Evolutionary conservation across 2,888 invertebrate species (phyloP).

Genomic region (Augiades crinisus): DNA sequence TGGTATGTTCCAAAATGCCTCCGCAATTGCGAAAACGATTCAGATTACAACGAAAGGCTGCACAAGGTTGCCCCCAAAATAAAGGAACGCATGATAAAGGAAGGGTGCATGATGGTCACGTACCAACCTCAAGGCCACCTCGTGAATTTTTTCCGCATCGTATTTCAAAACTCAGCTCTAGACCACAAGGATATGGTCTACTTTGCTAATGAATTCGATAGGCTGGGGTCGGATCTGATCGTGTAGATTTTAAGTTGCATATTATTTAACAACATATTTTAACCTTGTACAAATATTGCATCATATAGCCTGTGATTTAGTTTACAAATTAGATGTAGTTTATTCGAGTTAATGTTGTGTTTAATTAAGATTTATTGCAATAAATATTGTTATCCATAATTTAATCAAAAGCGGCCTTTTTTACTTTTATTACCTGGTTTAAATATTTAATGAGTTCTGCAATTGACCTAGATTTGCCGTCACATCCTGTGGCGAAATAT

Average conservation of each 20-base stretch:
- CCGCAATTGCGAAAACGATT: constrained; percentile 73
- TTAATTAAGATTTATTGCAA: constrained; percentile 29
- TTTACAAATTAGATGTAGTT: too few species aligned
- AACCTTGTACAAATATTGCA: constrained; percentile 45
- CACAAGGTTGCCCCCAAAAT: constrained; percentile 94
- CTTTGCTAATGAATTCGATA: constrained; percentile 93
- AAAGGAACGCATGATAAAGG: constrained; percentile 97
- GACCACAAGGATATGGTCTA: constrained; percentile 92
- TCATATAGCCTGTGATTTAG: constrained; percentile 62
- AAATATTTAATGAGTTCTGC: too few species aligned
- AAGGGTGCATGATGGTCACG: constrained; percentile 97
- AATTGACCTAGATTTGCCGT: too few species aligned
- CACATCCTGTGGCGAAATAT: too few species aligned
- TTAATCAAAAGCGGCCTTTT: too few species aligned
- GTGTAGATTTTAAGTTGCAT: constrained; percentile 43
- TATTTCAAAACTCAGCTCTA: constrained; percentile 94
- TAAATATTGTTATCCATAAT: constrained; percentile 23
- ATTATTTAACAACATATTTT: constrained; percentile 35
- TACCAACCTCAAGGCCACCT: constrained; percentile 93
- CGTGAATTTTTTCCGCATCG: constrained; percentile 97
- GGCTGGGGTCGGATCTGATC: constrained; percentile 85
- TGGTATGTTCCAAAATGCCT: constrained; percentile 95
- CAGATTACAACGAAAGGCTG: constrained; percentile 83
- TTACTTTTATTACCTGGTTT: too few species aligned
- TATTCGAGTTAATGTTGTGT: constrained; percentile 28